Percentiles rank a stretch among this genome's conserved stretches.
Evolutionary conservation across 2,113 vertebrate genomes (phyloP).

Genomic region (Oostethus manadensis): DNA sequence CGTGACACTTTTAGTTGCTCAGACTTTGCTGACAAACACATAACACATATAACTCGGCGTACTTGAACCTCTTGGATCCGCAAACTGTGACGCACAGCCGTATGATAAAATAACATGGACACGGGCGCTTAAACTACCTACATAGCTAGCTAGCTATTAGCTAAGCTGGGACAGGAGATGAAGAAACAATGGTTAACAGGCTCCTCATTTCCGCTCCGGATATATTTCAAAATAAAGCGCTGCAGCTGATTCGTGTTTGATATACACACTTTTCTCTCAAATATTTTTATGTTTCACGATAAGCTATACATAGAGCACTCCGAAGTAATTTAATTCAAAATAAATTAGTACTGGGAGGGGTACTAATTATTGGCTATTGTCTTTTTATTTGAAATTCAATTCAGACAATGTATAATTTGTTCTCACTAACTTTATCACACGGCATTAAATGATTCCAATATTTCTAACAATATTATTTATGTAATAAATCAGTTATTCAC

Average conservation of each 20-base stretch:
- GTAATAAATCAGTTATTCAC: background rate
- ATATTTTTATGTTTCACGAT: background rate
- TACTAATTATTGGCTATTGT: too few species aligned
- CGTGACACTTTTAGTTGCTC: slow-evolving; percentile 20
- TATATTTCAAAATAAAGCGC: slow-evolving; percentile 41
- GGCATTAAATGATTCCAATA: background rate
- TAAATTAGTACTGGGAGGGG: background rate
- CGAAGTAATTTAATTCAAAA: background rate
- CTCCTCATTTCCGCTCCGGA: slow-evolving; percentile 16
- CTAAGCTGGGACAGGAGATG: slow-evolving; percentile 4
- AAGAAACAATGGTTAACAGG: too few species aligned
- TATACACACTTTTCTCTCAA: background rate
- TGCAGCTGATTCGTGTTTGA: too few species aligned
- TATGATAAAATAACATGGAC: slow-evolving; percentile 40
- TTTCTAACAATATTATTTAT: slow-evolving; percentile 12
- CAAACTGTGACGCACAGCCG: slow-evolving; percentile 23
- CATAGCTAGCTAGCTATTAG: slow-evolving; percentile 32
- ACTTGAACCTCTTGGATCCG: slow-evolving; percentile 8
- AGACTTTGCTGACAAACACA: background rate
- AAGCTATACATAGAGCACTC: too few species aligned
- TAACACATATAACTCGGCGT: slow-evolving; percentile 1
- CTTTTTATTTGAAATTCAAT: slow-evolving; percentile 33
- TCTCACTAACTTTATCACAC: slow-evolving; percentile 8
- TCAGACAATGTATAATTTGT: background rate
- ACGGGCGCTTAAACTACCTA: slow-evolving; percentile 6